These are phyloP conservation scores for Brachypalpus laphriformis DNA, from an alignment of 2,888 invertebrate species.

Conservation along the genomic window DNA sequence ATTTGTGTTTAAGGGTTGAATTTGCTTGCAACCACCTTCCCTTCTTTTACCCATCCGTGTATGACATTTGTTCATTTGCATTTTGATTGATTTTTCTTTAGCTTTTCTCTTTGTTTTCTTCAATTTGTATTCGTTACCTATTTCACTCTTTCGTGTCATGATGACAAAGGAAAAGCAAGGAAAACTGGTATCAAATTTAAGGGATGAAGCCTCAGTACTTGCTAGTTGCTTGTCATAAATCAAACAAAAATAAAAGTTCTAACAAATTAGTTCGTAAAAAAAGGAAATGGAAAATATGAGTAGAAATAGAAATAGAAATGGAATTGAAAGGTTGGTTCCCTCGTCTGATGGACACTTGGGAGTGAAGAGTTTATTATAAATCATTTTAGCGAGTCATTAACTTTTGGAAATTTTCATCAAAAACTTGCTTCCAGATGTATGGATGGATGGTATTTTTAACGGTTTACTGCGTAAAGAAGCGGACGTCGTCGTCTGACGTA, in stretches of 20 bases:
- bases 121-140: neutral
- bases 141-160: neutral
- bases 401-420: constrained; percentile 22
- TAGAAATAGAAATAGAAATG: neutral
- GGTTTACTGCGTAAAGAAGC: constrained; percentile 28
- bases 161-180: neutral
- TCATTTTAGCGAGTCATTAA: constrained; percentile 54
- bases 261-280: constrained; percentile 34
- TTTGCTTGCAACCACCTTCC: neutral
- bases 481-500: neutral
- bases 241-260: constrained; percentile 30
- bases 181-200: constrained; percentile 1
- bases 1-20: constrained; percentile 7
- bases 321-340: constrained; percentile 6
- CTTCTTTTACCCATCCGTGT: neutral
- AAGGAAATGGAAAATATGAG: neutral
- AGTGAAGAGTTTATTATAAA: constrained; percentile 32
- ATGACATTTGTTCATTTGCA: constrained; percentile 48
- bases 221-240: constrained; percentile 33
- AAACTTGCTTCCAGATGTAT: neutral
- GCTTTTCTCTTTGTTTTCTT: neutral
- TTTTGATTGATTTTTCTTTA: constrained; percentile 54
- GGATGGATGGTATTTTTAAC: constrained; percentile 40
- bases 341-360: no score
- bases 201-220: constrained; percentile 9